Conservation (phyloP, 2,888 invertebrate species). For the Andrena chrysosceles region DNA sequence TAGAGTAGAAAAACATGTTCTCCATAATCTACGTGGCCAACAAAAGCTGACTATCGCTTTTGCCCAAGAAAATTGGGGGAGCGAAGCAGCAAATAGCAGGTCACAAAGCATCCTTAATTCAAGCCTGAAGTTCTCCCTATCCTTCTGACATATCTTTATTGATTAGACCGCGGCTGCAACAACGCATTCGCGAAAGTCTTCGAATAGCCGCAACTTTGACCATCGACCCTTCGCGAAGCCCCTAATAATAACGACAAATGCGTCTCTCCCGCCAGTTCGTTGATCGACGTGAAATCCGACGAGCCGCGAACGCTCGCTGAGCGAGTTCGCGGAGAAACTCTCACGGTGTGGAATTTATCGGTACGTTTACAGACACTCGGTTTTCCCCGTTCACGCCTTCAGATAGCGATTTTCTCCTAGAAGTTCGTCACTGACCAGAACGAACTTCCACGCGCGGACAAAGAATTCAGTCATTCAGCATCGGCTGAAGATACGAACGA, state of each 20-base stretch:
- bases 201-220: neutral
- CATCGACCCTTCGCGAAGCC: constrained; percentile 1
- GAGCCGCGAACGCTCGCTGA: neutral
- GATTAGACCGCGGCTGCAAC: no score
- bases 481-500: constrained; percentile 39
- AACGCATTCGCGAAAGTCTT: no score
- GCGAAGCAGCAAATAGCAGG: no score
- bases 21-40: neutral
- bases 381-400: neutral
- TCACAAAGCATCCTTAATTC: no score
- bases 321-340: constrained; percentile 3
- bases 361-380: constrained; percentile 18
- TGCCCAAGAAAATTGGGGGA: no score
- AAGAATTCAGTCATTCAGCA: constrained; percentile 66
- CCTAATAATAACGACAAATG: neutral
- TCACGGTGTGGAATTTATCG: constrained; percentile 29
- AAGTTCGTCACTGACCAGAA: constrained; percentile 61
- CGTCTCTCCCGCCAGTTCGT: neutral
- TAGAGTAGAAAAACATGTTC: no score
- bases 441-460: constrained; percentile 51
- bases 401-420: constrained; percentile 44
- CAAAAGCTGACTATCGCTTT: no score
- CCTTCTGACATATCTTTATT: no score
- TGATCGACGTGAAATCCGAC: constrained; percentile 8
- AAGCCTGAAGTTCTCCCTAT: no score